These are phyloP conservation scores for Falco punctatus DNA, from an alignment of 2,113 vertebrate species.

Conservation along the genomic window DNA sequence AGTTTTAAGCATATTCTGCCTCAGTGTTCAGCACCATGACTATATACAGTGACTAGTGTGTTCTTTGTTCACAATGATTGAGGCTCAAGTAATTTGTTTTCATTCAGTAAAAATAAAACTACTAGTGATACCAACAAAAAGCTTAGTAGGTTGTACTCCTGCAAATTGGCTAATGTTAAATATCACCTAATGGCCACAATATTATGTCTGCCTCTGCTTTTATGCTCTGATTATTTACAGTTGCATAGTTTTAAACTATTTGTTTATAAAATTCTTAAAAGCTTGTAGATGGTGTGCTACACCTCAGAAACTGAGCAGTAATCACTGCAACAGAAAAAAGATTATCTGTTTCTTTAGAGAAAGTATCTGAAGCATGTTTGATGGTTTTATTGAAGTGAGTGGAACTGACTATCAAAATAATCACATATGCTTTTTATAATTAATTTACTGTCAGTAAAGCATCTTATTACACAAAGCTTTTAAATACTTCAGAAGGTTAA, in stretches of 20 bases:
- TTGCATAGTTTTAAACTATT: not conserved
- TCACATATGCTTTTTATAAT: no score
- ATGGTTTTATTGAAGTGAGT: not conserved
- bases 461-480: not conserved
- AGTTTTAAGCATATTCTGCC: not conserved
- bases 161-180: no score
- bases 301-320: not conserved
- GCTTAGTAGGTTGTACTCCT: not conserved
- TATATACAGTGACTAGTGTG: accelerated
- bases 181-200: not conserved
- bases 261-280: not conserved
- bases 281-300: not conserved
- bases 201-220: not conserved
- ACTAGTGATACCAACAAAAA: not conserved
- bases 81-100: not conserved
- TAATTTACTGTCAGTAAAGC: not conserved
- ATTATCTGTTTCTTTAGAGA: not conserved
- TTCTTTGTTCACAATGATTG: not conserved
- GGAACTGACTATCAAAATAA: not conserved
- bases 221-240: not conserved
- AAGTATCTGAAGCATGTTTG: not conserved
- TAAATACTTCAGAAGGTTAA: not conserved
- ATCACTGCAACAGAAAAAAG: not conserved
- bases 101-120: not conserved
- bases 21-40: not conserved